These are phyloP conservation scores for Epirrita christyi DNA, from an alignment of 2,888 invertebrate species.

Conservation along the genomic window DNA sequence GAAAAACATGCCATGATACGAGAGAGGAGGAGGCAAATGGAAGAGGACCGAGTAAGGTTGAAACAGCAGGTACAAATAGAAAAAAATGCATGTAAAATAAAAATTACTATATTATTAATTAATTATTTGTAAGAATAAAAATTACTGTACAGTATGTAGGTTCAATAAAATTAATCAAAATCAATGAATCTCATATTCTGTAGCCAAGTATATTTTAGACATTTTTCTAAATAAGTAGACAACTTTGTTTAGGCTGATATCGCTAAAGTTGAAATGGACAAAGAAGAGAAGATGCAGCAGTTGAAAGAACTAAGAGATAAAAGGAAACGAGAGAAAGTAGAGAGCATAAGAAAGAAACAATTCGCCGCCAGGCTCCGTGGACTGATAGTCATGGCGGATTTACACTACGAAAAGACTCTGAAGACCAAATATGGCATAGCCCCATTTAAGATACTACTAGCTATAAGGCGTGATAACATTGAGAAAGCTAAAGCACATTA, in stretches of 20 bases:
- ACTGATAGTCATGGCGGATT: conserved; percentile 78
- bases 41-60: conserved; percentile 72
- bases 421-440: conserved; percentile 68
- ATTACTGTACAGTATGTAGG: too few species aligned
- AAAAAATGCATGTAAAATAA: too few species aligned
- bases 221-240: too few species aligned
- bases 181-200: too few species aligned
- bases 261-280: conserved; percentile 82
- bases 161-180: too few species aligned
- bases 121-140: too few species aligned
- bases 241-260: conserved; percentile 70
- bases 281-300: conserved; percentile 85
- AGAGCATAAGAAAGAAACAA: conserved; percentile 86
- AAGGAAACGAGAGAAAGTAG: conserved; percentile 84
- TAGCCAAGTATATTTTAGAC: too few species aligned
- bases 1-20: conserved; percentile 79
- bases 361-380: conserved; percentile 72
- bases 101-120: too few species aligned
- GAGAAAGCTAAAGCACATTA: conserved; percentile 79
- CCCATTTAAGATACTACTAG: conserved; percentile 62
- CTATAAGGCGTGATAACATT: conserved; percentile 65
- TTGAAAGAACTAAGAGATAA: conserved; percentile 86
- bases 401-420: conserved; percentile 75
- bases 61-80: conserved; percentile 70
- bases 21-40: conserved; percentile 76